Base-by-base conservation (phyloP, 2,113 vertebrate genomes). In the Nothocercus nigrocapillus region DNA sequence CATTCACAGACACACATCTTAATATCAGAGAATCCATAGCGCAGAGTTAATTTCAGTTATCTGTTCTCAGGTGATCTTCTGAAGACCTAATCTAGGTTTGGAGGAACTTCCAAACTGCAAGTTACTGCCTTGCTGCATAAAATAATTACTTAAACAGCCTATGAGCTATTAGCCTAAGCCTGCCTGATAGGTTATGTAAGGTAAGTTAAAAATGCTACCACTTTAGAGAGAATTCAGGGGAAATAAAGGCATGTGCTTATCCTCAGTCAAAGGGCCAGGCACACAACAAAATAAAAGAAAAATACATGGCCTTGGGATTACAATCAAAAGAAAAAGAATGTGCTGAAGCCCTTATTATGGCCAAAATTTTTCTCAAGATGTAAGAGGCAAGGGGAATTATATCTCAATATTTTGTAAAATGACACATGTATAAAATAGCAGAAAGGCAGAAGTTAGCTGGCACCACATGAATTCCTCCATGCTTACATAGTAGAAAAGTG, bases 401-500 rank as follows among this genome's bases (percentile, higher is more conserved):
- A 66, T 20, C 20, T 28, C 3, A 58, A 87, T 76, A n/a, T 7
- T 45, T 17, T 22, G 5, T 66, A 40, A 79, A 89, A 64, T 27
- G 0, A 17, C 32, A 49, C 14, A 13, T 67, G 5, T 17, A 82
- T 51, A 76, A 87, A 91, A 47, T 13, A 53, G 5, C 5, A 49
- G 7, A 15, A 84, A 74, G 4, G 74, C 6, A 9, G 7, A 88
- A 93, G 18, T 44, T 51, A 56, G 8, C 40, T 40, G 17, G 54
- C 42, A 49, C 36, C 59, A 22, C 2, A 45, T 54, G 47, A 69
- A 32, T 89, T 82, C 3, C 3, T 91, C 16, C 0, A 0, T 24
- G 28, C 1, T 6, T 78, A 19, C 8, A 51, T 3, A 74, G 9
- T 1, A 89, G 49, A 66, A 94, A 87, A 85, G 5, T 4, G 2